phyloP scores from a whole-genome alignment of 2,797 vertebrate species.

The Gallinago nigripennis region DNA sequence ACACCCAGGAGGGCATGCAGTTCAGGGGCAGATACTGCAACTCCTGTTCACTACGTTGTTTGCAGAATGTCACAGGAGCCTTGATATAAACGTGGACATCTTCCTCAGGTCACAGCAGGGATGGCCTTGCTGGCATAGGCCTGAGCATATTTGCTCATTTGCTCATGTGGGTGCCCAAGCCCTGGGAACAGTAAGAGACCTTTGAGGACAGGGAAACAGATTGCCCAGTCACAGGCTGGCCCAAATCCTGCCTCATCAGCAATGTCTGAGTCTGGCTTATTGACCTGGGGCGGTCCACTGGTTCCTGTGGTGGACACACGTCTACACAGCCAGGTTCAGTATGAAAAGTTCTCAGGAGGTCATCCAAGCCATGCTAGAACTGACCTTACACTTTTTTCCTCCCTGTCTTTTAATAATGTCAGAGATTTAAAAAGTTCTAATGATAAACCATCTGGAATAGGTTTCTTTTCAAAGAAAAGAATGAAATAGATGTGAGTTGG shows the following conservation, averaged over 20 bases:
- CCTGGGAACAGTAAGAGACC: neutral
- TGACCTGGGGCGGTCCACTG: neutral
- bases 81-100: neutral
- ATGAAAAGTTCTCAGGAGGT: neutral
- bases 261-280: neutral
- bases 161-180: neutral
- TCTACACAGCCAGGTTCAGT: neutral
- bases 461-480: constrained; percentile 54
- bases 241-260: neutral
- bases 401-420: neutral
- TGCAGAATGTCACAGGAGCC: neutral
- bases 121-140: neutral
- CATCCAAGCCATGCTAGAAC: neutral
- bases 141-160: neutral
- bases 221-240: neutral
- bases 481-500: constrained; percentile 56
- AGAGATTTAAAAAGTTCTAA: constrained; percentile 9
- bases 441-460: constrained; percentile 47
- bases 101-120: neutral
- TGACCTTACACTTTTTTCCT: neutral
- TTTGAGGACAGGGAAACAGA: neutral
- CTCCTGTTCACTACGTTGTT: neutral
- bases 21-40: neutral
- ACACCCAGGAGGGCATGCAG: neutral
- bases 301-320: fast-evolving